These are phyloP conservation scores for Melanophora roralis DNA, from an alignment of 2,888 invertebrate species.

Conservation along the genomic window DNA sequence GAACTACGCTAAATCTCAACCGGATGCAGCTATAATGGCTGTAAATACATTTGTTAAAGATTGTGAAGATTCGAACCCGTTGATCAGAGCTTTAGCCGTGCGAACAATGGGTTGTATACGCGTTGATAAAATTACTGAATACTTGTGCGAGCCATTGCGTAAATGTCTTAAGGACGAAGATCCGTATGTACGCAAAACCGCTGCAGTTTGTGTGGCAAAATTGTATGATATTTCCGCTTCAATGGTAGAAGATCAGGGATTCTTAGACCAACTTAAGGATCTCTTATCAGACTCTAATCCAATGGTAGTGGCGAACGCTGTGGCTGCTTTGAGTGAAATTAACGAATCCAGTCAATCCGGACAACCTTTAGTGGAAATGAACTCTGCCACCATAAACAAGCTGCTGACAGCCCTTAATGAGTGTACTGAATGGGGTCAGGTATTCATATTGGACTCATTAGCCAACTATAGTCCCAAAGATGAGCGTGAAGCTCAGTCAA, in stretches of 20 bases:
- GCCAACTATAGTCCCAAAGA: constrained; percentile 98
- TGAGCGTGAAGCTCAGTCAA: constrained; percentile 98
- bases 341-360: constrained; percentile 97
- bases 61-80: constrained; percentile 99
- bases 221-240: constrained; percentile 95
- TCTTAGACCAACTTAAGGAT: constrained; percentile 97
- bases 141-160: constrained; percentile 97
- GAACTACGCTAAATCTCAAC: constrained; percentile 99
- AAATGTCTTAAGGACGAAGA: constrained; percentile 97
- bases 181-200: constrained; percentile 98
- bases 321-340: constrained; percentile 98
- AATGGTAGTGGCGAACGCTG: constrained; percentile 99
- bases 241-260: constrained; percentile 88
- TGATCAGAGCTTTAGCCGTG: constrained; percentile 98
- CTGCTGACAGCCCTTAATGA: constrained; percentile 98
- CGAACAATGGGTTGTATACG: constrained; percentile 99
- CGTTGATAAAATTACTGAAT: constrained; percentile 99
- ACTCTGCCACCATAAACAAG: constrained; percentile 98
- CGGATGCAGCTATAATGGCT: constrained; percentile 99
- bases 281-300: constrained; percentile 99
- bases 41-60: constrained; percentile 99
- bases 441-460: constrained; percentile 97
- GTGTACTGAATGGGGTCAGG: constrained; percentile 99
- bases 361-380: constrained; percentile 95
- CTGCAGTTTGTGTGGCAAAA: constrained; percentile 99